Evolutionary conservation across 2,888 invertebrate genomes (phyloP), one percentile per base, ranked within the genome.

Genomic region (Eilema caniola): DNA sequence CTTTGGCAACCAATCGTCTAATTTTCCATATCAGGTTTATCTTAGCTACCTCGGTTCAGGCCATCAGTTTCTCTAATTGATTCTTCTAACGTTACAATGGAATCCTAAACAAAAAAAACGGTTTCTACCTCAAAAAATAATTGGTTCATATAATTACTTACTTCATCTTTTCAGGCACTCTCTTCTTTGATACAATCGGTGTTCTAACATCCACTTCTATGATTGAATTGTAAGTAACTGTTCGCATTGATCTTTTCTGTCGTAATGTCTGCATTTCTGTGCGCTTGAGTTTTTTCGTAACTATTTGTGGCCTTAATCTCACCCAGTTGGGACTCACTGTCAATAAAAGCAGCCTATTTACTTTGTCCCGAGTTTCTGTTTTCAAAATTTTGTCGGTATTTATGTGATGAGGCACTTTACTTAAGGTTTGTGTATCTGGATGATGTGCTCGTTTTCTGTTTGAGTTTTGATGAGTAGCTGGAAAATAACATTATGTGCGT

Each of bases 191-290:
- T 8, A 66, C 20, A 37, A 57, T 37, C 0, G 57, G 24, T 57
- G 10, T 66, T 23, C 24, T 31, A 23, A 53, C 33, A 31, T 57
- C 57, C 10, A 66, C 31, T 66, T 66, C 66, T 33, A 66, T 66
- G 24, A 66, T 56, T 0, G 23, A 5, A 10, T 66, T 66, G 7
- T 16, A 14, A n/a, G 66, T 57, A 24, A 24, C 24, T 57, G 53
- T 16, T 14, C 20, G 12, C 8, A 37, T n/a, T 12, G 10, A 20
- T 16, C 14, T 57, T 23, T 23, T 33, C 66, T 57, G 24, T 8
- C 20, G 23, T 23, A 20, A 1, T 53, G 47, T 41, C 7, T 41
- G 16, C 53, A 2, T 31, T 56, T 33, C 12, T 37, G 11, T 12
- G 11, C 2, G 33, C 12, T n/a, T 31, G 1, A 8, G 8, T 65